Evolutionary conservation across 2,888 invertebrate genomes (phyloP).

Genomic region (Zaprionus lineosus): DNA sequence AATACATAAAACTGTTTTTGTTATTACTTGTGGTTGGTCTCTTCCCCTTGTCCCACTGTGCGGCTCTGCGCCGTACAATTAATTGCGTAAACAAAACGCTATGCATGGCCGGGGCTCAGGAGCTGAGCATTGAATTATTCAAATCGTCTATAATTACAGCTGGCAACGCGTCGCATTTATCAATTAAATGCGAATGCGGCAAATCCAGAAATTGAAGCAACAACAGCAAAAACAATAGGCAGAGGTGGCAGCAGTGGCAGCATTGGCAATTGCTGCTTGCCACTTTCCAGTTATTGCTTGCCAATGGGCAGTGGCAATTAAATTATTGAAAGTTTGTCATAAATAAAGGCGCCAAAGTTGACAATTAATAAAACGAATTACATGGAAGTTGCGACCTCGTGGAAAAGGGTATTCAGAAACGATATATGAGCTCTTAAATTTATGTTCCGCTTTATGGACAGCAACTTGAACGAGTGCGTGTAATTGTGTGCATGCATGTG

Average conservation of each 20-base stretch:
- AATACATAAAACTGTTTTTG: neutral
- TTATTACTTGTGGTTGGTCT: neutral
- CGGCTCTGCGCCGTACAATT: conserved; percentile 53
- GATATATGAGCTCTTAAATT: conserved; percentile 68
- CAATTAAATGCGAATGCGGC: conserved; percentile 75
- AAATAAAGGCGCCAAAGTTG: conserved; percentile 69
- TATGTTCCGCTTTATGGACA: conserved; percentile 61
- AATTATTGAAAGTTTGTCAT: conserved; percentile 76
- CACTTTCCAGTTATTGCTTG: too few species aligned
- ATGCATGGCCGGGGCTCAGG: conserved; percentile 35
- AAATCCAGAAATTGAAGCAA: conserved; percentile 49
- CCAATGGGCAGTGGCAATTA: conserved; percentile 57
- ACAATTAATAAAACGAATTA: conserved; percentile 77
- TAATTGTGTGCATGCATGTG: neutral
- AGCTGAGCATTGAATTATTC: conserved; percentile 68
- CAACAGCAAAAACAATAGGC: conserved; percentile 31
- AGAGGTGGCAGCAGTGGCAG: conserved; percentile 6
- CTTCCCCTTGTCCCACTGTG: conserved; percentile 19
- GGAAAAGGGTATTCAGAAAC: conserved; percentile 30
- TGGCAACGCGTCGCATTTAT: conserved; percentile 62
- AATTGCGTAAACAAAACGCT: conserved; percentile 74
- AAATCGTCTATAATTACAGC: conserved; percentile 75
- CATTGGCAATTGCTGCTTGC: conserved; percentile 40
- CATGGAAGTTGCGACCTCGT: conserved; percentile 50
- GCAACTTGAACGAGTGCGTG: conserved; percentile 3